Base-by-base conservation (phyloP, 2,888 invertebrate genomes). In the Tetragonula carbonaria region DNA sequence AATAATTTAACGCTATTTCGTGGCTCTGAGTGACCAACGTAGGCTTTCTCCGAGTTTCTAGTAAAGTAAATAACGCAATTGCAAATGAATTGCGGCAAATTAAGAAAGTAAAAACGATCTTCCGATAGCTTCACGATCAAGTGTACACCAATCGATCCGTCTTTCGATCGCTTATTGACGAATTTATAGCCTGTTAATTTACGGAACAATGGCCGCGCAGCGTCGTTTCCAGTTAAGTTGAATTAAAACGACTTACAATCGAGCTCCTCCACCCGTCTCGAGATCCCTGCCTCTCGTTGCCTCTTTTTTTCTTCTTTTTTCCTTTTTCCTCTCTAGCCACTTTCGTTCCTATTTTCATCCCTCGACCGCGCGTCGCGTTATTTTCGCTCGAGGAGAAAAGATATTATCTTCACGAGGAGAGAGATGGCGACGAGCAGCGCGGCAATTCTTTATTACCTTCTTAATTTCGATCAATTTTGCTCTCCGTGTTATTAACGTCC, bases 161-260 rank as follows among this genome's bases (percentile, higher is more conserved):
- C 57, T 28, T 28, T 28, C 78, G 67, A 82, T 84, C 74, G 77
- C 66, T 72, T 68, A 80, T 76, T 57, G 83, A 88, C 73, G 86
- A 88, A 88, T 89, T 89, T 89, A 89, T 79, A 68, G 80, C 86
- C 81, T 70, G 80, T 86, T 88, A 86, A 89, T 87, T 87, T 74
- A 80, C 55, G 81, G 66, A 78, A 72, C 79, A 74, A 66, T 65
- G 67, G 78, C 75, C 72, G 71, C 79, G 75, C 76, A 71, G 71
- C 72, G 73, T 59, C 77, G 77, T 86, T 86, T 82, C 73, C 71
- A 87, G 86, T 84, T 74, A 72, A 82, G 81, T 76, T 63, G 74
- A 67, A 76, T 79, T 73, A 79, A 85, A 86, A 78, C 78, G 81
- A 71, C 85, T 82, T 80, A 77, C 63, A 85, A 84, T 86, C 80